Conservation (phyloP, 2,888 invertebrate species). For the Drosophila demipolita region DNA sequence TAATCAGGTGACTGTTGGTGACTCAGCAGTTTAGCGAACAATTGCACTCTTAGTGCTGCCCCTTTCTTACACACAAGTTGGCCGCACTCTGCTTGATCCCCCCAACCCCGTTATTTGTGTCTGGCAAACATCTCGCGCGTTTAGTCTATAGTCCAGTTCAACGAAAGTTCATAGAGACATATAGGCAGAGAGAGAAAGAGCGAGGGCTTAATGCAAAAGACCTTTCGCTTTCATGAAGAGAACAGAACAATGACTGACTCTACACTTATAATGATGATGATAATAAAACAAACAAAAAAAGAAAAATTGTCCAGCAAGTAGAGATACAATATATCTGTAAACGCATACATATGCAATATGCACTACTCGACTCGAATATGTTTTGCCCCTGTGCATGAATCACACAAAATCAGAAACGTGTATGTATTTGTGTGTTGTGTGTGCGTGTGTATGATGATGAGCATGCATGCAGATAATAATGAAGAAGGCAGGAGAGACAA, state of each 20-base stretch:
- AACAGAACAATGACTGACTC: constrained; percentile 30
- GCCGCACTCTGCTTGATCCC: constrained; percentile 1
- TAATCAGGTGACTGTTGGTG: constrained; percentile 46
- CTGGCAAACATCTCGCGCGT: constrained; percentile 8
- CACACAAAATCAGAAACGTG: constrained; percentile 28
- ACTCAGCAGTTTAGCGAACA: constrained; percentile 35
- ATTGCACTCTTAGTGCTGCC: constrained; percentile 20
- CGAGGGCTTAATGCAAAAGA: constrained; percentile 29
- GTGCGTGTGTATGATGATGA: constrained; percentile 8
- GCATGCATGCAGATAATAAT: constrained; percentile 4
- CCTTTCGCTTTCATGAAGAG: constrained; percentile 69
- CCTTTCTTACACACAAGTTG: constrained; percentile 17
- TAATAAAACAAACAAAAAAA: constrained; percentile 5
- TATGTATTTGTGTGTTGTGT: neutral
- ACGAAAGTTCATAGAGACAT: neutral
- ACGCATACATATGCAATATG: constrained; percentile 3
- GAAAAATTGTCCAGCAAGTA: constrained; percentile 42
- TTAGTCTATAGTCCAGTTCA: constrained; percentile 25
- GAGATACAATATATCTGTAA: constrained; percentile 52
- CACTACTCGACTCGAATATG: constrained; percentile 8
- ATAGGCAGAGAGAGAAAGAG: neutral
- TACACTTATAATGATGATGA: constrained; percentile 36
- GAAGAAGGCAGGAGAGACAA: constrained; percentile 34
- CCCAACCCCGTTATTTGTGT: constrained; percentile 6
- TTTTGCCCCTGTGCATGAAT: constrained; percentile 36